Evolutionary conservation across 2,888 invertebrate species (phyloP).

Genomic region (Pyrrhosoma nymphula): DNA sequence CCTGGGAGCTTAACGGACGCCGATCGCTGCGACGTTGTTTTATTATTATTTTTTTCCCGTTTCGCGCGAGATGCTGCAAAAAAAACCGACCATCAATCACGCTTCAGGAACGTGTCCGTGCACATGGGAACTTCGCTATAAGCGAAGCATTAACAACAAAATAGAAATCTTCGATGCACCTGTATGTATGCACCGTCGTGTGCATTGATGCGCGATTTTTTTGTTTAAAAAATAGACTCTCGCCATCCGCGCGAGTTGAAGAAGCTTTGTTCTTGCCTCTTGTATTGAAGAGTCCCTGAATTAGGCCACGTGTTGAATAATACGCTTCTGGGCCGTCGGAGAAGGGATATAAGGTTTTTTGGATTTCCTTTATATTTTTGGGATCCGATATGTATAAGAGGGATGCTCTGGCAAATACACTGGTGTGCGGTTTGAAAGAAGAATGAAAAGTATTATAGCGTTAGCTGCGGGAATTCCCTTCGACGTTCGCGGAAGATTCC

Average conservation of each 20-base stretch:
- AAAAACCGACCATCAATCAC: too few relatives aligned
- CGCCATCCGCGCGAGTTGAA: neutral
- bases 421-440: too few relatives aligned
- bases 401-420: neutral
- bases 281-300: neutral
- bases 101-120: too few relatives aligned
- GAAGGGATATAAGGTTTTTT: neutral
- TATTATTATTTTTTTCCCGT: too few relatives aligned
- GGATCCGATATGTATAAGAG: neutral
- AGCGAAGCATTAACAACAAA: too few relatives aligned
- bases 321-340: neutral
- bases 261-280: neutral
- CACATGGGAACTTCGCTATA: too few relatives aligned
- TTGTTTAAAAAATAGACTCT: neutral
- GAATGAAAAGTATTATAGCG: too few relatives aligned
- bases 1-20: too few relatives aligned
- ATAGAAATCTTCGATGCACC: too few relatives aligned
- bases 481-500: neutral
- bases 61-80: too few relatives aligned
- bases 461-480: neutral
- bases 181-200: neutral
- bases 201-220: neutral
- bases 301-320: neutral
- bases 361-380: neutral
- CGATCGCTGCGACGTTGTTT: too few relatives aligned